A percentile compares a stretch with the other conserved stretches of the same genome.
phyloP scores from a whole-genome alignment of 53 echinoderm and acorn worm species.

The Actinopyga echinites region DNA sequence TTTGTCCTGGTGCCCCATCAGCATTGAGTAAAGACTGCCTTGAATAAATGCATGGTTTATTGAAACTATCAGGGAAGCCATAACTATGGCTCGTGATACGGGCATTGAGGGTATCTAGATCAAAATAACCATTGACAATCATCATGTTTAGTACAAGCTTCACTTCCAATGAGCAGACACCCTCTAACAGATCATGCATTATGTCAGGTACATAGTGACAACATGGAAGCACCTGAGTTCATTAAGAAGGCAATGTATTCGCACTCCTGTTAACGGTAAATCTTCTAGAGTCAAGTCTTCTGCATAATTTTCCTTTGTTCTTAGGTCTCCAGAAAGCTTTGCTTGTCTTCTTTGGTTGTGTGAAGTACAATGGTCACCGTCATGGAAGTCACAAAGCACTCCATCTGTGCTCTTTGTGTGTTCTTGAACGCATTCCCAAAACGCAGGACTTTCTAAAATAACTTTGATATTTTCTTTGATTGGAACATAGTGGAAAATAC shows the following conservation, averaged over 20 bases:
- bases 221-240: conserved; percentile 30
- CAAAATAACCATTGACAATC: background rate
- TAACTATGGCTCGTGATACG: conserved; percentile 48
- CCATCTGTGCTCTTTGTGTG: background rate
- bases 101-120: background rate
- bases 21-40: conserved; percentile 42
- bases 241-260: conserved; percentile 17
- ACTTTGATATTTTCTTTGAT: background rate
- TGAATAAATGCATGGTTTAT: conserved; percentile 51
- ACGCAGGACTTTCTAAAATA: background rate
- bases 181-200: conserved; percentile 17
- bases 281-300: conserved; percentile 16
- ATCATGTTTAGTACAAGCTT: background rate
- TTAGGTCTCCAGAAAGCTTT: background rate
- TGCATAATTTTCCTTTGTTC: conserved; percentile 42
- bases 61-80: conserved; percentile 53
- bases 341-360: background rate
- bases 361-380: background rate
- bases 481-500: background rate
- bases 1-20: conserved; percentile 65
- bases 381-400: background rate
- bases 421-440: background rate
- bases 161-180: conserved; percentile 2
- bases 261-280: conserved; percentile 47
- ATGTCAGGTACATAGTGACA: background rate